A percentile compares a stretch with the other conserved stretches of the same genome.
Evolutionary conservation across 2,888 invertebrate genomes (phyloP).

Genomic region (Lamellibrachia columna): DNA sequence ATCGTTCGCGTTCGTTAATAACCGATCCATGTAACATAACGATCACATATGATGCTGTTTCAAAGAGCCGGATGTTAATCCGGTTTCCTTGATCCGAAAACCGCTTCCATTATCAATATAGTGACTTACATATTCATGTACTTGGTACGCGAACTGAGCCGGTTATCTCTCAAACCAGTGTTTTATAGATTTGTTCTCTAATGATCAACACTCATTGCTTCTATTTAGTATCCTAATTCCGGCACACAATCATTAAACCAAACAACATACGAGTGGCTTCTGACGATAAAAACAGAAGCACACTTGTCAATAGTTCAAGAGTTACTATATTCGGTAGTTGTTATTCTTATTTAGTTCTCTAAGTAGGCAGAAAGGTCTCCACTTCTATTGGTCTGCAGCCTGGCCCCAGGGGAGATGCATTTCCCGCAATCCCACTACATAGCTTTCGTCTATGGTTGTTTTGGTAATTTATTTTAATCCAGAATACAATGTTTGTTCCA

Average conservation of each 20-base stretch:
- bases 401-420: no score
- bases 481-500: not conserved
- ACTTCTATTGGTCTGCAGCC: no score
- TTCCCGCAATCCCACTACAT: no score
- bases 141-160: not conserved
- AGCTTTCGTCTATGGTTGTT: no score
- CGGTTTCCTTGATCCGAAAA: not conserved
- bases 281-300: not conserved
- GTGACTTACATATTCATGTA: not conserved
- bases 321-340: not conserved
- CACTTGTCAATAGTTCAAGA: not conserved
- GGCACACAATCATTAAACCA: not conserved
- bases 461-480: no score
- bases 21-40: not conserved
- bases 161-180: not conserved
- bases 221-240: not conserved
- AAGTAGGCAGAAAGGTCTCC: no score
- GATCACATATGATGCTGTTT: not conserved
- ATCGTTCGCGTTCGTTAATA: no score
- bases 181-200: not conserved
- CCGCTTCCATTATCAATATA: not conserved
- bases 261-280: not conserved
- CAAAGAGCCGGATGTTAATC: not conserved
- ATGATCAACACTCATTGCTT: not conserved
- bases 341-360: not conserved